These are phyloP conservation scores for Epizoanthus ramosus DNA, from an alignment of 92 coral and sea anemone genomes.

Conservation along the genomic window DNA sequence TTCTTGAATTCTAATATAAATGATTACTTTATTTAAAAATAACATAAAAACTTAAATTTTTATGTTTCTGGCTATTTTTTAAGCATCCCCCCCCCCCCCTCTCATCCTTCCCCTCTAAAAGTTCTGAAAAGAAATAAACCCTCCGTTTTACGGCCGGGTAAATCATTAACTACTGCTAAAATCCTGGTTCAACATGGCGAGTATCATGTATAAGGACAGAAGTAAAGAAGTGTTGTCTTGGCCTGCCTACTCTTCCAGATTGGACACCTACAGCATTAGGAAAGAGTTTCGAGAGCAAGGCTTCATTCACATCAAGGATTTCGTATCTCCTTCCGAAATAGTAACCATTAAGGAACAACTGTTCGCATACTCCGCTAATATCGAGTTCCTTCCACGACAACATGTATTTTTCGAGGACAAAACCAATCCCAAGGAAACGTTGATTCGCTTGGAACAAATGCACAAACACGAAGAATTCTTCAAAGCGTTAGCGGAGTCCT, in stretches of 20 bases:
- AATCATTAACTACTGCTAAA: no score
- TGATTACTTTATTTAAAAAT: no score
- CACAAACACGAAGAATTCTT: slow-evolving; percentile 28
- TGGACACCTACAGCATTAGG: background rate
- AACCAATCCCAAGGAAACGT: slow-evolving; percentile 25
- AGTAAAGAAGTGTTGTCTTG: slow-evolving; percentile 1
- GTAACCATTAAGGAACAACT: slow-evolving; percentile 9
- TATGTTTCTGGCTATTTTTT: no score
- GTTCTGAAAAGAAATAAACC: no score
- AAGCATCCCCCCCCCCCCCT: no score
- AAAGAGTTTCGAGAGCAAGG: slow-evolving; percentile 1
- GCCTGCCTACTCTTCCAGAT: slow-evolving; percentile 13
- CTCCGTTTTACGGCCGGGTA: no score
- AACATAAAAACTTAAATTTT: no score
- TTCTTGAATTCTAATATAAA: no score
- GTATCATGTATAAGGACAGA: background rate
- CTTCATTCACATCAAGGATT: slow-evolving; percentile 11
- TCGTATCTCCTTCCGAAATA: slow-evolving; percentile 15
- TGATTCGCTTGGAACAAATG: slow-evolving; percentile 38
- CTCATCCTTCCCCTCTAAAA: no score
- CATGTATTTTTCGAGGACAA: slow-evolving; percentile 34
- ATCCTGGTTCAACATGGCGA: slow-evolving; percentile 1
- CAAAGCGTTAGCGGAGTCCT: slow-evolving; percentile 34
- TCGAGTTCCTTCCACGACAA: slow-evolving; percentile 26
- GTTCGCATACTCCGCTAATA: background rate